Base-by-base conservation (phyloP, 2,797 vertebrate species). In the Malurus leucopterus region DNA sequence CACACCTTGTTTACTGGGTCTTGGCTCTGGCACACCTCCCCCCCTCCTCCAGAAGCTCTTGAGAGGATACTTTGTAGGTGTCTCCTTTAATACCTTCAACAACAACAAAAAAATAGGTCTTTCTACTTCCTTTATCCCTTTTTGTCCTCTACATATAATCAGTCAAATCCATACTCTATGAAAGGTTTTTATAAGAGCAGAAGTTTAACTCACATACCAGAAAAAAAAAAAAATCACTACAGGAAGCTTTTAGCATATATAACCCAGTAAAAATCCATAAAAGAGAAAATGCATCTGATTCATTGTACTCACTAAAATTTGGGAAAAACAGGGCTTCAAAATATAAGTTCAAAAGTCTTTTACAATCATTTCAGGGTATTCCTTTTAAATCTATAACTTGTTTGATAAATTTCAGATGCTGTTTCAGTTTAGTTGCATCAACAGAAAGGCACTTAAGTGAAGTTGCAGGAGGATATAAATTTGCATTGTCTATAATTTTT, bases 371-470 rank as follows among this genome's bases (percentile, higher is more conserved):
- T 43, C 26, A 54, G 36, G 51, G 15, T 26, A 70, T 89, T 86
- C 70, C 30, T 93, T 82, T 91, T 51, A 81, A 69, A 50, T 85
- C 67, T 43, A 40, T 91, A 71, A 26, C 83, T 93, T 95, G 15
- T 77, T 55, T 92, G 65, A 93, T 94, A 46, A 58, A 93, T 96
- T 95, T 96, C 55, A 95, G 90, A 82, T 92, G 65, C 68, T 76
- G 71, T 61, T 95, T 87, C 59, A 75, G 34, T 95, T 96, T 96
- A 92, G 95, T 95, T 95, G 86, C 46, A 92, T 82, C 75, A 93
- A 80, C 70, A 90, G 93, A 77, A 95, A 93, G 58, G 94, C 61
- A 44, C 53, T 96, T 93, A 90, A 93, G 82, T 94, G 86, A 96
- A 94, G 68, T 95, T 86, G 34, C 47, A 92, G 79, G 71, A 96